Evolutionary conservation across 2,797 vertebrate species (phyloP), one percentile per base, ranked within the genome.

Genomic region (Astyanax mexicanus): DNA sequence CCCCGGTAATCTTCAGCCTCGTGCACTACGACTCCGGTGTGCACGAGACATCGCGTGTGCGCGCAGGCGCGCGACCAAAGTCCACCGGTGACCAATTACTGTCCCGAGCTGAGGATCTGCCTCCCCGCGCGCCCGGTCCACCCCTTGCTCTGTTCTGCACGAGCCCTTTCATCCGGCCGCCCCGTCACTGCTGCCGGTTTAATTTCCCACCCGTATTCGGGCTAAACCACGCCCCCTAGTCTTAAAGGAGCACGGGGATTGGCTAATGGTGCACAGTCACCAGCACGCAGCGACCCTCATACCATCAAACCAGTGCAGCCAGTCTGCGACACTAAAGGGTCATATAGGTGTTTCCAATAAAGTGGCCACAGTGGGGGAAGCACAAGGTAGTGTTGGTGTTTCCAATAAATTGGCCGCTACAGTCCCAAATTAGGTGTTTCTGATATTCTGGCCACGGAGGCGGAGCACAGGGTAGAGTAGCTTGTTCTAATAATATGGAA

Each of bases 1-100:
- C 29, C 61, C 84, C 68, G 87, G 91, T 87, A 91, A 83, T 86
- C 84, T 86, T 89, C 88, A 87, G 67, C 10, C 47, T 51, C 47
- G 51, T 61, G 9, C 4, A 21, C 27, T 23, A 32, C 60, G 23
- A 32, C 23, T 44, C 60, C 58, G 6, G 9, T n/a, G 27, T 1
- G 13, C 10, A 38, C 9, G 40, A 21, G 6, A 4, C 55, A 58
- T 3, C 19, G 12, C 25, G 23, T 17, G 44, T 10, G 44, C 44
- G 10, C 44, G 35, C 35, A 35, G 3, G 44, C 44, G n/a, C 3
- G 47, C 21, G 10, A 21, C 47, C 54, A 32, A 71, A 52, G 51
- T 75, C 45, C 75, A 47, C 37, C 55, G 4, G 47, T 85, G 90
- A 83, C 91, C 92, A 91, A 91, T 92, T 81, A 82, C 66, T 60